Conservation (phyloP, 2,113 vertebrate genomes). For the Pholis gunnellus region DNA sequence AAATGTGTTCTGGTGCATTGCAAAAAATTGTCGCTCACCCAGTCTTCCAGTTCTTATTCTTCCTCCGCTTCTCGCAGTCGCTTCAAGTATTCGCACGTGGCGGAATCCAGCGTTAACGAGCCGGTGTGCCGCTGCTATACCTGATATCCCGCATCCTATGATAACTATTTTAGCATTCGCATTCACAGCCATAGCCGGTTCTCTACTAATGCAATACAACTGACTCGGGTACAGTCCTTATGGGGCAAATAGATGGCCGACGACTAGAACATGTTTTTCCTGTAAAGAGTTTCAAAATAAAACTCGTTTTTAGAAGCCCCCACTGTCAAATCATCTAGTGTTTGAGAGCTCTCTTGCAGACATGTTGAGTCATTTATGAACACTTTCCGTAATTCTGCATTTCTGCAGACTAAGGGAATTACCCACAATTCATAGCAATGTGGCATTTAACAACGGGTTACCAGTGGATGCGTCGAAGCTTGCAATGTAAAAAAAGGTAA, state of each 20-base stretch:
- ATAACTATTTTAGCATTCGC: slow-evolving; percentile 73
- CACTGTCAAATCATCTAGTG: no score
- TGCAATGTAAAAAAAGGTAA: no score
- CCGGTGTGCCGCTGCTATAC: slow-evolving; percentile 82
- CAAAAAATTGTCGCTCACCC: slow-evolving; percentile 68
- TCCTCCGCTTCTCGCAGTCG: slow-evolving; percentile 83
- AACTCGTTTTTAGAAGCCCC: background rate
- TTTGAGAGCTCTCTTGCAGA: no score
- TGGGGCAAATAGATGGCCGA: background rate
- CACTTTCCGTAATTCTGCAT: no score
- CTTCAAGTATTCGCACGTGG: slow-evolving; percentile 84
- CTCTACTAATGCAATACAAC: background rate
- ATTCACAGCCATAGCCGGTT: slow-evolving; percentile 11
- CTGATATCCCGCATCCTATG: slow-evolving; percentile 87
- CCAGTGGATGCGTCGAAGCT: no score
- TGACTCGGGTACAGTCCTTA: background rate
- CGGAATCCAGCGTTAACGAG: slow-evolving; percentile 74
- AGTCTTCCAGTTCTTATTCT: slow-evolving; percentile 82
- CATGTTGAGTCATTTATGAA: no score
- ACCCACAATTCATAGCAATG: no score
- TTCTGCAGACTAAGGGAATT: no score
- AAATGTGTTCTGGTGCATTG: background rate
- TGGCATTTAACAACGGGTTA: no score
- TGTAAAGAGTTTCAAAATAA: background rate
- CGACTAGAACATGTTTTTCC: background rate